phyloP scores from a whole-genome alignment of 2,888 invertebrate species.

The Heliconius cydno region DNA sequence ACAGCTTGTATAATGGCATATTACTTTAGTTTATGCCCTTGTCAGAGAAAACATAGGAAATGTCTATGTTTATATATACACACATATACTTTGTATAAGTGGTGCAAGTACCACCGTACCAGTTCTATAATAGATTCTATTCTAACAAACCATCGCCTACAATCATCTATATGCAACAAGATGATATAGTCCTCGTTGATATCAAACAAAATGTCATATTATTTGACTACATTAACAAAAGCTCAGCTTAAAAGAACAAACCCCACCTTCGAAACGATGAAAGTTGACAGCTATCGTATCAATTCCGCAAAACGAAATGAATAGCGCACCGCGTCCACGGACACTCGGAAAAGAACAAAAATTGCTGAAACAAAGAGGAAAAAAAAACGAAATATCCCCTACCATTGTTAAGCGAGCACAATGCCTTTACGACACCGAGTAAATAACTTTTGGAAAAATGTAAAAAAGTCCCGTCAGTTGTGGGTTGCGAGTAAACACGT shows the following conservation, averaged over 20 bases:
- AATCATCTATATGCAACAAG: not conserved
- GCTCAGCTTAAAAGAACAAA: constrained; percentile 48
- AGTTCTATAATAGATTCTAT: not conserved
- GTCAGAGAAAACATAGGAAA: too few relatives aligned
- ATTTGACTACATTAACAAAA: constrained; percentile 35
- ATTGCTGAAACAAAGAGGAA: constrained; percentile 51
- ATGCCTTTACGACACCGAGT: constrained; percentile 81
- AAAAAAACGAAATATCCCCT: constrained; percentile 65
- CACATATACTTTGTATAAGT: too few relatives aligned
- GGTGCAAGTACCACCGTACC: too few relatives aligned
- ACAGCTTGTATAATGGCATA: too few relatives aligned
- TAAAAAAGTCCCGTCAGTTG: constrained; percentile 72
- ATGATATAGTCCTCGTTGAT: not conserved
- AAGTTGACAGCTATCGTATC: constrained; percentile 56
- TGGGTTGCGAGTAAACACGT: constrained; percentile 81
- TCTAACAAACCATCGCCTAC: not conserved
- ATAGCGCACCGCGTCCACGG: constrained; percentile 54
- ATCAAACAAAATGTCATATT: not conserved
- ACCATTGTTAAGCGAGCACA: constrained; percentile 76
- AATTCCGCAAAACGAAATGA: constrained; percentile 64
- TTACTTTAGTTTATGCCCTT: too few relatives aligned
- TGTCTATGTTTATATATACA: too few relatives aligned
- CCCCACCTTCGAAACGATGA: constrained; percentile 44
- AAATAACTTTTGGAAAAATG: constrained; percentile 81
- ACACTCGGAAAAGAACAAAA: constrained; percentile 60